These are phyloP conservation scores for Odontamblyopus lacepedii DNA, from an alignment of 2,797 vertebrate species.

Conservation along the genomic window DNA sequence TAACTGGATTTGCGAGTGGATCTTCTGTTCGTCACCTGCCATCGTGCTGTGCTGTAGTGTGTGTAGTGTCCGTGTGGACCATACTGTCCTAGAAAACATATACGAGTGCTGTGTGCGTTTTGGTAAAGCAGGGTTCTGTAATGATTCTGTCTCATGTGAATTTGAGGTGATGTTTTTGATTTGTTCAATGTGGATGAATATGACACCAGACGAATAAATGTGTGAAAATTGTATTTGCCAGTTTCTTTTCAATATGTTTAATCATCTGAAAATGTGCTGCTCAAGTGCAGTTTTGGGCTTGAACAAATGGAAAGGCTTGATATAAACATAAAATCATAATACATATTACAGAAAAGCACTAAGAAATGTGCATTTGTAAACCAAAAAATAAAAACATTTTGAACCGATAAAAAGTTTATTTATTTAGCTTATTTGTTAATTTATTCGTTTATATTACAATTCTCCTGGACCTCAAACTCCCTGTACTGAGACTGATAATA, in stretches of 20 bases:
- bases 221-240: constrained; percentile 35
- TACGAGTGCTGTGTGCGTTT: constrained; percentile 59
- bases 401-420: too few relatives aligned
- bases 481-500: too few relatives aligned
- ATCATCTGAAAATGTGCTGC: neutral
- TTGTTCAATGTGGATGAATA: constrained; percentile 62
- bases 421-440: too few relatives aligned
- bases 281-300: too few relatives aligned
- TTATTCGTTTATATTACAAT: too few relatives aligned
- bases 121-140: constrained; percentile 69
- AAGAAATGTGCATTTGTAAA: too few relatives aligned
- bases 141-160: constrained; percentile 73
- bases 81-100: constrained; percentile 54
- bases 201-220: constrained; percentile 74
- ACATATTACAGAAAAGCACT: too few relatives aligned
- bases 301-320: too few relatives aligned
- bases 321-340: too few relatives aligned
- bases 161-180: constrained; percentile 65
- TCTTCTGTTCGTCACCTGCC: constrained; percentile 16
- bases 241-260: neutral
- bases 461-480: too few relatives aligned
- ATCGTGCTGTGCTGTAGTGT: constrained; percentile 89
- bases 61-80: constrained; percentile 76
- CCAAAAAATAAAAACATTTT: too few relatives aligned
- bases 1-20: constrained; percentile 63